Evolutionary conservation across 1,140 invertebrate species (phyloP), one percentile per base, ranked within the genome.

Genomic region (Dendrolimus punctatus): DNA sequence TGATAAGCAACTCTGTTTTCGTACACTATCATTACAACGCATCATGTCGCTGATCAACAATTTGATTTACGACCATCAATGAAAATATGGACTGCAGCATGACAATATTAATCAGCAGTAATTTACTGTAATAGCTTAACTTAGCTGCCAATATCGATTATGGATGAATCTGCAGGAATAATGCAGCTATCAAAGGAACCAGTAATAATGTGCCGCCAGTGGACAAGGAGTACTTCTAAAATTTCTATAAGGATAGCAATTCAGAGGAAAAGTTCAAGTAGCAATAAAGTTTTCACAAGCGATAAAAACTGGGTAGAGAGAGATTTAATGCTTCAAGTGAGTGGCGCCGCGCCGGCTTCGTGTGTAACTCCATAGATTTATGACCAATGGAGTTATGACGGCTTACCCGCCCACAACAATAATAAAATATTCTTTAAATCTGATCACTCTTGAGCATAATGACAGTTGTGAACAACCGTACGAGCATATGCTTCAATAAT

Each of bases 1-100:
- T 64, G 75, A 83, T 80, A 80, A 82, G 73, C 58, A 55, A 57
- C 49, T 39, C 58, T 60, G 63, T 60, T 53, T 72, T 73, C 73
- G 66, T 71, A 55, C 62, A 73, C 51, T 73, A 72, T 79, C 64
- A 75, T 76, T 77, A 76, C 57, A 46, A 50, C 55, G 52, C 49
- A 69, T 62, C 59, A 66, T 46, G 63, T 58, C 57, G 56, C 52
- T 39, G 53, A 56, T 57, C 52, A 64, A 60, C 43, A 49, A 44
- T 49, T 47, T 69, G 65, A 70, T 62, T 72, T 66, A 73, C 68
- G 55, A 51, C 48, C 6, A 40, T 43, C 8, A 51, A 56, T 53
- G 46, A 54, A 55, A 49, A 48, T 50, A 39, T 38, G 46, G 40
- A 49, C 36, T 51, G 8, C 40, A 48, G 37, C 10, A 40, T 40